Evolutionary conservation across 2,888 invertebrate genomes (phyloP).

Genomic region (Callimorpha dominula): DNA sequence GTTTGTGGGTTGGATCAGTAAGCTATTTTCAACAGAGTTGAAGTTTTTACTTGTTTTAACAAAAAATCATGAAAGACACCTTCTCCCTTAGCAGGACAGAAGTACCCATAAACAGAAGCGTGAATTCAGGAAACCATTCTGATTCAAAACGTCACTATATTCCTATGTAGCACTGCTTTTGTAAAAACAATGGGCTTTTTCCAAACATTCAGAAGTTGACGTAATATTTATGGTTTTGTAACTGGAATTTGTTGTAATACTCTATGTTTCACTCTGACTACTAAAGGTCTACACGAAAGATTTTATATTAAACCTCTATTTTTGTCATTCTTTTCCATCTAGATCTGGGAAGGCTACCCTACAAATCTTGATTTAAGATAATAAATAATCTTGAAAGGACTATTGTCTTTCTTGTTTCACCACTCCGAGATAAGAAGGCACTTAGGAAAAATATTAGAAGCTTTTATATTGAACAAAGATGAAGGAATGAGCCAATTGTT

Average conservation of each 20-base stretch:
- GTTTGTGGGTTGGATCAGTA: too few relatives aligned
- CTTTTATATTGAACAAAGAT: conserved; percentile 8
- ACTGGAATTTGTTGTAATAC: not conserved
- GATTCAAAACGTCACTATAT: too few relatives aligned
- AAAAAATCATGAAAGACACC: too few relatives aligned
- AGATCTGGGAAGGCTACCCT: conserved; percentile 4
- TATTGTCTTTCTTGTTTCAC: conserved; percentile 7
- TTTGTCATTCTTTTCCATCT: conserved; percentile 4
- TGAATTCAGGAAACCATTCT: too few relatives aligned
- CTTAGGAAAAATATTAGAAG: conserved; percentile 11
- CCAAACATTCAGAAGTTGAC: too few relatives aligned
- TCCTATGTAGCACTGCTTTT: too few relatives aligned
- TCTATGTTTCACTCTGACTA: not conserved
- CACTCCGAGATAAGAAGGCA: not conserved
- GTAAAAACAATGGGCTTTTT: too few relatives aligned
- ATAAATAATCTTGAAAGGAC: conserved; percentile 12
- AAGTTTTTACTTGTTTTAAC: too few relatives aligned
- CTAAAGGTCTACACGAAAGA: not conserved
- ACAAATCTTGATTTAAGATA: conserved; percentile 15
- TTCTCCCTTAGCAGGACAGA: too few relatives aligned
- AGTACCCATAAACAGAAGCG: too few relatives aligned
- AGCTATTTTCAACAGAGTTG: too few relatives aligned
- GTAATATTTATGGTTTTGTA: too few relatives aligned
- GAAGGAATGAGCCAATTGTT: conserved; percentile 1
- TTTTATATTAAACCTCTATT: not conserved